Evolutionary conservation across 2,113 vertebrate species (phyloP), one percentile per base, ranked within the genome.

Genomic region (Osmerus eperlanus): DNA sequence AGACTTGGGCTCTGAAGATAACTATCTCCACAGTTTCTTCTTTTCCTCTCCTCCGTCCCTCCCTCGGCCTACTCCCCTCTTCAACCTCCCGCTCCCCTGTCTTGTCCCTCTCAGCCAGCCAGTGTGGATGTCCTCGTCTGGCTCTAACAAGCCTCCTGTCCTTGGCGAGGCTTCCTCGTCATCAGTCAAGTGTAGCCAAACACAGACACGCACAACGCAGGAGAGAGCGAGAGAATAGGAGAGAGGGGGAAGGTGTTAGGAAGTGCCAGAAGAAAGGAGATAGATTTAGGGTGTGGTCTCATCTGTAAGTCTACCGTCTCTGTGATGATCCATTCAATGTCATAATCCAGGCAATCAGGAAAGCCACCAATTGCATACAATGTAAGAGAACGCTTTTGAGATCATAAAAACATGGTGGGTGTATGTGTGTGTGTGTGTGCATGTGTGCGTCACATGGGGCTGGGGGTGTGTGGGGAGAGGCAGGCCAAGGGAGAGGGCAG

Each of bases 81-180:
- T 65, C 47, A 14, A 3, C 65, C 47, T 21, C 25, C 58, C 59
- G 4, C 61, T 67, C 53, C 58, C 59, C n/a, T 56, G 53, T 8
- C 29, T 65, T 80, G 52, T 52, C 54, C 52, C 74, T 77, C 75
- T 63, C 72, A n/a, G 68, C 81, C 73, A 70, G 76, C 76, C 77
- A 70, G 67, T 5, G n/a, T 19, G 55, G 55, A 56, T 18, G 16
- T 19, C 18, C 75, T 75, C 77, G 77, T 72, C 76, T 62, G 81
- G 81, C 84, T 87, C 81, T 87, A 84, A 84, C 85, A 86, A 80
- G 85, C 70, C 71, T 62, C n/a, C 84, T 81, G 87, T 89, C 87
- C 87, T 87, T 87, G 87, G 79, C 74, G 84, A 80, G 76, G 80
- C 77, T 76, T 75, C 74, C 80, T 87, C 82, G 60, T 87, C 87